Evolutionary conservation across 2,113 vertebrate genomes (phyloP).

Genomic region (Struthio camelus): DNA sequence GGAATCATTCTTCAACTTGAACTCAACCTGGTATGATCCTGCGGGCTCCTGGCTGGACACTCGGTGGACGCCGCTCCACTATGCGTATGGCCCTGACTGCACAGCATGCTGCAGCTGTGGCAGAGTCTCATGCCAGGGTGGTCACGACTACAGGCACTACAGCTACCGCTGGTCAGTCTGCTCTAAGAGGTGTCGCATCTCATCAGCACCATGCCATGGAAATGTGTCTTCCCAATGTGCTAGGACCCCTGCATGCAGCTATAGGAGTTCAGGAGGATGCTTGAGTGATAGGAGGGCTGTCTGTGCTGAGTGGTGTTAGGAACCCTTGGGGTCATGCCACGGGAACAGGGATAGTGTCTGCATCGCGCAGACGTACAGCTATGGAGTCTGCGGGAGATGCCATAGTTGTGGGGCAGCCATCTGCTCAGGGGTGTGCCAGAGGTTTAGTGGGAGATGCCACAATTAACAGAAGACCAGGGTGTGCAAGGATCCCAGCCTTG

Average conservation of each 20-base stretch:
- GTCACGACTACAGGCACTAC: fast-evolving
- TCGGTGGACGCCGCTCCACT: fast-evolving
- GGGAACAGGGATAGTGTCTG: too few relatives aligned
- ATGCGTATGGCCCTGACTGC: fast-evolving
- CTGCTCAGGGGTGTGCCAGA: neutral
- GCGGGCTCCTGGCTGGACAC: neutral
- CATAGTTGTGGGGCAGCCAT: neutral
- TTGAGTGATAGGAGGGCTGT: too few relatives aligned
- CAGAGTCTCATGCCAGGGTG: fast-evolving
- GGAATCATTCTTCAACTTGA: neutral
- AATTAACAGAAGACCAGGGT: neutral
- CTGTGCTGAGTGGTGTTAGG: too few relatives aligned
- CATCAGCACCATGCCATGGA: neutral
- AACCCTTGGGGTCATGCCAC: too few relatives aligned
- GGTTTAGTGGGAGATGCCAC: neutral
- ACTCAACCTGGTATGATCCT: neutral
- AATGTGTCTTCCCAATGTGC: neutral
- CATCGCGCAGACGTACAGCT: neutral
- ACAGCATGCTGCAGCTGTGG: neutral
- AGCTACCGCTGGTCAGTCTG: fast-evolving
- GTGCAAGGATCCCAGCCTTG: neutral
- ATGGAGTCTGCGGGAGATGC: fast-evolving
- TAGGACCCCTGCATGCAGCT: too few relatives aligned
- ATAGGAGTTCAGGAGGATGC: too few relatives aligned
- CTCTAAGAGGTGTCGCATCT: neutral